phyloP scores from a whole-genome alignment of 2,888 invertebrate species.

The Trissoscelio sp. region DNA sequence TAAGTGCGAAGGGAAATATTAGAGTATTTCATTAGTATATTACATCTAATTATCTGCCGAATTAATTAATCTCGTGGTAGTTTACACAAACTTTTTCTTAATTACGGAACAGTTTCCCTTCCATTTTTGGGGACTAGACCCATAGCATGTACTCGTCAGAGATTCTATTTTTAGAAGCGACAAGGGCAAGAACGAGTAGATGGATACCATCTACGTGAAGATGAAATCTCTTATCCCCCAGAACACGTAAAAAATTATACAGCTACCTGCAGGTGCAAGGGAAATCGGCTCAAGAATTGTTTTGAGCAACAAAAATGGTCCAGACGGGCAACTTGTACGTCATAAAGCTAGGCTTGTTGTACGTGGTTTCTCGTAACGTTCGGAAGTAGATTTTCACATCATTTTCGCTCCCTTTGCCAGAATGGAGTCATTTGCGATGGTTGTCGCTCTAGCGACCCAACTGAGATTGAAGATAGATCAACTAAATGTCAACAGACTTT shows the following conservation, averaged over 20 bases:
- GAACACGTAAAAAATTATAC: not conserved
- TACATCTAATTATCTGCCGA: too few species aligned
- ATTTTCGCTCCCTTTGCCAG: too few species aligned
- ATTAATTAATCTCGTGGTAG: too few species aligned
- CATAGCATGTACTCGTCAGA: too few species aligned
- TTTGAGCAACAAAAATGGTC: not conserved
- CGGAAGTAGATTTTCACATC: not conserved
- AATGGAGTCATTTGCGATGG: too few species aligned
- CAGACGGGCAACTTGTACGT: conserved; percentile 7
- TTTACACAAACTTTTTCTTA: too few species aligned
- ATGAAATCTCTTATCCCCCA: not conserved
- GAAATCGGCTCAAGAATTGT: not conserved
- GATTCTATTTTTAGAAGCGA: not conserved
- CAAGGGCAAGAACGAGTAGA: not conserved
- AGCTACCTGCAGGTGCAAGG: not conserved
- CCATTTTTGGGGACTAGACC: too few species aligned
- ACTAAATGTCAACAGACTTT: not conserved
- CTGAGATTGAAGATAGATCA: not conserved
- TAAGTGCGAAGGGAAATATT: too few species aligned
- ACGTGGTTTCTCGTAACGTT: not conserved
- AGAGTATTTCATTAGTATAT: too few species aligned
- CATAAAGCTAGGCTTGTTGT: not conserved
- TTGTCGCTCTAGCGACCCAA: not conserved
- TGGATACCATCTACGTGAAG: not conserved
- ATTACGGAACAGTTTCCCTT: too few species aligned